phyloP scores from a whole-genome alignment of 2,113 vertebrate species.

The Lipotes vexillifer region DNA sequence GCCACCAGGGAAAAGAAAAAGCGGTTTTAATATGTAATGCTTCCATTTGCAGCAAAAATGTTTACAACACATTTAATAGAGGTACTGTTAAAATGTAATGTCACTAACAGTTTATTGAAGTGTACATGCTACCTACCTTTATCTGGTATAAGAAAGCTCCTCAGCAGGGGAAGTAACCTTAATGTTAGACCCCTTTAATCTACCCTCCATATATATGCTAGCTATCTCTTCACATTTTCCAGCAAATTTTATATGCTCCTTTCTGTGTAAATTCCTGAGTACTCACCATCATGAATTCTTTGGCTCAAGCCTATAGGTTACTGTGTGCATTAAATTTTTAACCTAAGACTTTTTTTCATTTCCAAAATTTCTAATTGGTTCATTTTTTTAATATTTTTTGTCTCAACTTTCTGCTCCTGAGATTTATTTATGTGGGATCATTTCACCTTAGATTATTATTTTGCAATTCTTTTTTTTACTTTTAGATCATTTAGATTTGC shows the following conservation, averaged over 20 bases:
- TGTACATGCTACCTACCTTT: background rate
- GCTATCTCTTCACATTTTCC: background rate
- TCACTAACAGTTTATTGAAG: background rate
- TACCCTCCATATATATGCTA: background rate
- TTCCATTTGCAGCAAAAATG: background rate
- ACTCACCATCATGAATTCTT: background rate
- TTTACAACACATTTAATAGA: conserved; percentile 5
- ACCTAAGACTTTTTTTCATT: background rate
- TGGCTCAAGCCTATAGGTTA: background rate
- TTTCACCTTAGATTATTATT: background rate
- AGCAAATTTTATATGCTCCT: background rate
- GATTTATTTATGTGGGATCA: background rate
- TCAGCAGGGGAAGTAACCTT: background rate
- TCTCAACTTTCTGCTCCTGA: background rate
- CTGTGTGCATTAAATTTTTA: background rate
- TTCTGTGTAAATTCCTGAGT: background rate
- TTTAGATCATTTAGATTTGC: background rate
- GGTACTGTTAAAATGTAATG: background rate
- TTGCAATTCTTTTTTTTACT: background rate
- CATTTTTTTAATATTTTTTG: background rate
- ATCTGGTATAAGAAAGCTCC: background rate
- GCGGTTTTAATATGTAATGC: background rate
- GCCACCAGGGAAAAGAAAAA: background rate
- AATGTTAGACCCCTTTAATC: background rate
- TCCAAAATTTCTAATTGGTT: background rate